Base-by-base conservation (phyloP, 2,888 invertebrate species). In the Chalcosyrphus nemorum region DNA sequence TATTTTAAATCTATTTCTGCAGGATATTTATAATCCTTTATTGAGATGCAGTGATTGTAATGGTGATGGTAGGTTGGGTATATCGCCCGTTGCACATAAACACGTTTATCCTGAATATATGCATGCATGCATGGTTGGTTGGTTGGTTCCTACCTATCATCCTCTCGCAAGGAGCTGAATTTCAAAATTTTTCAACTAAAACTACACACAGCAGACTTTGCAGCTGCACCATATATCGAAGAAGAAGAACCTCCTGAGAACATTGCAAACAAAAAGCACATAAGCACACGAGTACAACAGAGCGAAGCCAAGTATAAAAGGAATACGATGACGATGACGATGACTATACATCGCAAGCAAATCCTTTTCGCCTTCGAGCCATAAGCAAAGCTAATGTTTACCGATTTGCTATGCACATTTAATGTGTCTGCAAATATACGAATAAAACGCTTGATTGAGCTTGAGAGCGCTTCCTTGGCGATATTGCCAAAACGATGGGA, bases 371-470 rank as follows among this genome's bases (percentile, higher is more conserved):
- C 70, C 80, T 75, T 75, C 75, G 41, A 75, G 80, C 81, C n/a
- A 85, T 80, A 85, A 85, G 85, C 63, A 85, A 76, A 86, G 85
- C 78, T 86, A 86, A 86, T 86, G 86, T 87, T 87, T 87, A 80
- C 86, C 82, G 85, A 85, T 85, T 82, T 86, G 80, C 86, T 81
- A 86, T 86, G 86, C 86, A 84, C 86, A 87, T 86, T 87, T 87
- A 87, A 87, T 87, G 86, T 86, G 86, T 87, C 85, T 86, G 86
- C 80, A 86, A 87, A 84, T 86, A 86, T 78, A 80, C 72, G 86
- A 86, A 86, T 86, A 86, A 86, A 87, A 86, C 84, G 87, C 86
- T 82, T 86, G 86, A 87, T 86, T 87, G 86, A 86, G 87, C 86
- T 84, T 57, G 41, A 84, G 84, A 84, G 80, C 63, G 84, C 65